Conservation (phyloP, 2,113 vertebrate genomes). For the Pampusana beccarii region DNA sequence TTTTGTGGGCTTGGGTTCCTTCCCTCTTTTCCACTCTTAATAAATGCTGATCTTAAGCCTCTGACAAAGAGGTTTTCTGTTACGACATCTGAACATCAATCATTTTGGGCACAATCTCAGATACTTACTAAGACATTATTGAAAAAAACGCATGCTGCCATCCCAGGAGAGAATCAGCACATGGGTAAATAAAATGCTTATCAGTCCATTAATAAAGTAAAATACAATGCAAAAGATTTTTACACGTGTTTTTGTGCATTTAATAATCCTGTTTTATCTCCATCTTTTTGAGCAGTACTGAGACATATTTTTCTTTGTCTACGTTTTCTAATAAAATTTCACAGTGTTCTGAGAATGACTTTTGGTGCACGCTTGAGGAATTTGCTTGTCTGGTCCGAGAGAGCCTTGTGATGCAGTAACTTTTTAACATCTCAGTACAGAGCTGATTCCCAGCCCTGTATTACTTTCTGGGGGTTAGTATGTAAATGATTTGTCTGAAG, state of each 20-base stretch:
- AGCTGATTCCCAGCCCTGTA: neutral
- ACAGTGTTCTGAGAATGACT: constrained; percentile 15
- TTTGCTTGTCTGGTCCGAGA: constrained; percentile 49
- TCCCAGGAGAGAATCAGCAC: neutral
- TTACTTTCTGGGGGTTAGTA: neutral
- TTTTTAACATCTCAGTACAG: neutral
- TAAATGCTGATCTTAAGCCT: neutral
- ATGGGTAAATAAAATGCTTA: neutral
- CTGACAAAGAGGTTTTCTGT: neutral
- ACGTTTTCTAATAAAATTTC: constrained; percentile 52
- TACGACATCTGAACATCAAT: neutral
- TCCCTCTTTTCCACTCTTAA: neutral
- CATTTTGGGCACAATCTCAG: neutral
- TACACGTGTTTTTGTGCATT: neutral
- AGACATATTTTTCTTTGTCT: neutral
- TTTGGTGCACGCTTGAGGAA: constrained; percentile 57
- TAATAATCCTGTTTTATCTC: neutral
- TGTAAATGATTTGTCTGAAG: neutral
- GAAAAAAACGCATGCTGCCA: neutral
- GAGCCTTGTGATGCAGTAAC: neutral
- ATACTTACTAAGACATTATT: neutral
- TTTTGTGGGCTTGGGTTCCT: neutral
- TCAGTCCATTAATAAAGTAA: neutral
- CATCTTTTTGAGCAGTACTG: neutral
- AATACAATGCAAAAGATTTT: neutral